Evolutionary conservation across 2,113 vertebrate species (phyloP).

Genomic region (Oxygymnocypris stewartii): DNA sequence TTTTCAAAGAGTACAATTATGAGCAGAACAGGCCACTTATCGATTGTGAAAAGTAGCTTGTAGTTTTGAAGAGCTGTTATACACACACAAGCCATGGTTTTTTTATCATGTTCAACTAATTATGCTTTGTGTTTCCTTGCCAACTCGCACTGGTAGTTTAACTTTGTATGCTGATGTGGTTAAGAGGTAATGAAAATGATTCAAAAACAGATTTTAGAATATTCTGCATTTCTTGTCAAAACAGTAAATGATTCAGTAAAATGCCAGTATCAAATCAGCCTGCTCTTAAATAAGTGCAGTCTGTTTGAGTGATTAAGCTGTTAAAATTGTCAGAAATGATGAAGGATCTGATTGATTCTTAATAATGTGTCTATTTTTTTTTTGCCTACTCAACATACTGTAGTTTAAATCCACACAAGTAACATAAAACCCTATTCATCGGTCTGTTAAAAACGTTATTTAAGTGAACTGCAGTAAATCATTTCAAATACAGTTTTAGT

Average conservation of each 20-base stretch:
- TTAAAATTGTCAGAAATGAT: background rate
- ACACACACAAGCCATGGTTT: background rate
- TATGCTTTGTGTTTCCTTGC: background rate
- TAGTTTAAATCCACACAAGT: background rate
- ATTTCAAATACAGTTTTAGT: conserved; percentile 30
- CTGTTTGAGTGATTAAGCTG: background rate
- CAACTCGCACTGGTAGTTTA: background rate
- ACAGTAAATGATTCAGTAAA: background rate
- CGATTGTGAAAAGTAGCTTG: background rate
- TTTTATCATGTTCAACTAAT: background rate
- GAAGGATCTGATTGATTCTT: background rate
- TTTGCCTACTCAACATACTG: background rate
- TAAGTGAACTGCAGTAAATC: conserved; percentile 4
- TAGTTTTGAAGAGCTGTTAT: background rate
- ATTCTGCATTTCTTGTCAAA: background rate
- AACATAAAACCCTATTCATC: background rate
- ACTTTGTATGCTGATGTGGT: background rate
- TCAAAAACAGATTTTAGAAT: background rate
- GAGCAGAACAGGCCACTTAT: background rate
- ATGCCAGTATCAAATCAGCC: background rate
- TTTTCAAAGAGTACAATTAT: conserved; percentile 14
- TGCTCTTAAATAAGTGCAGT: background rate
- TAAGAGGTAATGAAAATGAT: background rate
- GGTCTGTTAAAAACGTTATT: conserved; percentile 22
- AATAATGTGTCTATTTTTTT: background rate